Base-by-base conservation (phyloP, 2,797 vertebrate species). In the Anguilla marmorata region DNA sequence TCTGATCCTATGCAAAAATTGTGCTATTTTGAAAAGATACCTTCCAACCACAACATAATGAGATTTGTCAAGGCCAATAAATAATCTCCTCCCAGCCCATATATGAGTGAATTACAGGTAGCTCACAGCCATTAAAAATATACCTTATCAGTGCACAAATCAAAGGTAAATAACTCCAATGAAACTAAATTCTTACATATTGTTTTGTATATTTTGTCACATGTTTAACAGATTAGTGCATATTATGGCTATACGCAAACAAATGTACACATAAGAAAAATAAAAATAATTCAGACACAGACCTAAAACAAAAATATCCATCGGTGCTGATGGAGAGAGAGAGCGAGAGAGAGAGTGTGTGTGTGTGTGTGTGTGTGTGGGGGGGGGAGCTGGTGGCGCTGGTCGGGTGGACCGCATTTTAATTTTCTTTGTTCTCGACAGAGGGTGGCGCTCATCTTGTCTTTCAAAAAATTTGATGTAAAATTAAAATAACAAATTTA, bases 401-500 rank as follows among this genome's bases (percentile, higher is more conserved):
- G 54, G 54, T 2, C 2, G 12, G 50, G 24, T 58, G 56, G 56
- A 56, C 50, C 58, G 72, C 48, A 85, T 85, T 66, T 66, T 41
- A 66, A 66, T 66, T 66, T n/a, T 24, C 41, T 86, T 69, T 86
- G 85, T 48, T 72, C 33, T 66, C 85, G 41, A 86, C 85, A 86
- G 85, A 45, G 85, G 85, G 60, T 66, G 85, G 85, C 85, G 85
- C 85, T 86, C 85, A 45, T 56, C 83, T 85, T 27, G 52, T 27
- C 52, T 85, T 33, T 85, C 83, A 54, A 33, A 85, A 27, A 85
- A 85, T 58, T 58, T 85, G 48, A 85, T 85, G 48, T 33, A 85
- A 30, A 85, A 58, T 11, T 19, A 54, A 85, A 33, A 45, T 6
- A 83, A 30, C 27, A 85, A 24, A 85, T 76, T 41, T 33, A 12